A percentile compares a stretch with the other conserved stretches of the same genome.
These are phyloP conservation scores for Drosophila greeni DNA, from an alignment of 2,888 invertebrate species.

Conservation along the genomic window DNA sequence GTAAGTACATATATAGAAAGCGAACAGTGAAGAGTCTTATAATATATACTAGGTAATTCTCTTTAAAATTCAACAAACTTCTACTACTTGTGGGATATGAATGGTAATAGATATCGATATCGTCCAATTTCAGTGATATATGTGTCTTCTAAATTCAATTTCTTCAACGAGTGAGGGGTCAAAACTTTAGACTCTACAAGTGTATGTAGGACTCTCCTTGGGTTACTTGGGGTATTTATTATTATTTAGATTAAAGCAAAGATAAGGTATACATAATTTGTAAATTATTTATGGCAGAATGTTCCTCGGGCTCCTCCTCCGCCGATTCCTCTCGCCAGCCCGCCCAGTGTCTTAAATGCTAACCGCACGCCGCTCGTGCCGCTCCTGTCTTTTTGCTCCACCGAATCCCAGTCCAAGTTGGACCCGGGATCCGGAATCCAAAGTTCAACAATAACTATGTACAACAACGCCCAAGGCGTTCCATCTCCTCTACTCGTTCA, in stretches of 20 bases:
- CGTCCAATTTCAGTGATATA: slow-evolving; percentile 26
- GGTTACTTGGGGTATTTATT: slow-evolving; percentile 22
- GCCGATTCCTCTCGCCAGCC: slow-evolving; percentile 18
- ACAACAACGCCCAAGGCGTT: slow-evolving; percentile 25
- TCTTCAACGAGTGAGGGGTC: slow-evolving; percentile 11
- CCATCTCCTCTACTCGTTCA: slow-evolving; percentile 59
- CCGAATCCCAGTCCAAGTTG: slow-evolving; percentile 16
- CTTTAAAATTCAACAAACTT: slow-evolving; percentile 25
- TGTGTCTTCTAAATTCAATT: not conserved
- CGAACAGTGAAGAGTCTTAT: slow-evolving; percentile 9
- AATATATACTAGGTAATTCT: slow-evolving; percentile 1
- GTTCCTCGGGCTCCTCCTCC: slow-evolving; percentile 1
- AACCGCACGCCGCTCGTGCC: slow-evolving; percentile 31
- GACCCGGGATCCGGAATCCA: slow-evolving; percentile 24
- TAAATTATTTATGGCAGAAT: slow-evolving; percentile 63
- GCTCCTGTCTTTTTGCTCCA: slow-evolving; percentile 51
- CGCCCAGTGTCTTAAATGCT: slow-evolving; percentile 56
- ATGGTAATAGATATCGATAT: slow-evolving; percentile 9
- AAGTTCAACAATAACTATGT: slow-evolving; percentile 27
- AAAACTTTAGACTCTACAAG: slow-evolving; percentile 1
- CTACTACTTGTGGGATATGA: slow-evolving; percentile 6
- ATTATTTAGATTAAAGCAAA: slow-evolving; percentile 42
- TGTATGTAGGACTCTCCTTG: not conserved
- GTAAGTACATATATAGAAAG: slow-evolving; percentile 15
- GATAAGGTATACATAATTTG: slow-evolving; percentile 49